These are phyloP conservation scores for Plotosus lineatus DNA, from an alignment of 2,113 vertebrate species.

Conservation along the genomic window DNA sequence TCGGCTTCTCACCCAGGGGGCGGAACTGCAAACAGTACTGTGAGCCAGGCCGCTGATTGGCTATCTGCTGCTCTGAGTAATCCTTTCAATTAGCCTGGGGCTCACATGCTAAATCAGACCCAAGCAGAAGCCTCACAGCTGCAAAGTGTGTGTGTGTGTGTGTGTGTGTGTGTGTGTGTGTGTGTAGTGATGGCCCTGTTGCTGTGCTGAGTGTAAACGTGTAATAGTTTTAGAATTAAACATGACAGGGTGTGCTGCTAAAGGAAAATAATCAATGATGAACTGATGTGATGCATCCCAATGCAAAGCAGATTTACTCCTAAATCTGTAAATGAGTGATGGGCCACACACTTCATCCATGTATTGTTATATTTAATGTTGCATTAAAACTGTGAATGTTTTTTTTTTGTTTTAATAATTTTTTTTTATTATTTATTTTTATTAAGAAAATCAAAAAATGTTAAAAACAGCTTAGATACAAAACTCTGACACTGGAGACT, in stretches of 20 bases:
- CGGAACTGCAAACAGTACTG: slow-evolving; percentile 36
- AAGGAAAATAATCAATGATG: background rate
- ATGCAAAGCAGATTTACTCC: background rate
- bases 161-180: slow-evolving; percentile 27
- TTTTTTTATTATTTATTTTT: too few species aligned
- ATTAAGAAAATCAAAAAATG: background rate
- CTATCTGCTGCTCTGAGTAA: slow-evolving; percentile 26
- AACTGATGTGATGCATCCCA: background rate
- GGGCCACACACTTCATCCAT: background rate
- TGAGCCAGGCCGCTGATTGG: slow-evolving; percentile 34
- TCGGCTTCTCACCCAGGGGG: slow-evolving; percentile 30
- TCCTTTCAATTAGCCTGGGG: slow-evolving; percentile 45
- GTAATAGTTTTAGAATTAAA: background rate
- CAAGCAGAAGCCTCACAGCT: slow-evolving; percentile 11
- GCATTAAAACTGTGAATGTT: background rate
- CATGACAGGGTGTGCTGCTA: background rate
- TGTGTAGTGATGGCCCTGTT: slow-evolving; percentile 28
- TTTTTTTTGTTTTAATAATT: too few species aligned
- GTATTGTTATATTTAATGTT: background rate
- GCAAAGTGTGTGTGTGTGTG: background rate
- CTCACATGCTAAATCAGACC: slow-evolving; percentile 38
- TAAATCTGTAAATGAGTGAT: background rate
- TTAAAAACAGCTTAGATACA: background rate
- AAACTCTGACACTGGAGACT: background rate
- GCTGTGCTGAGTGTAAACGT: slow-evolving; percentile 14